phyloP scores from a whole-genome alignment of 92 coral and sea anemone species.

The Porites divaricata region DNA sequence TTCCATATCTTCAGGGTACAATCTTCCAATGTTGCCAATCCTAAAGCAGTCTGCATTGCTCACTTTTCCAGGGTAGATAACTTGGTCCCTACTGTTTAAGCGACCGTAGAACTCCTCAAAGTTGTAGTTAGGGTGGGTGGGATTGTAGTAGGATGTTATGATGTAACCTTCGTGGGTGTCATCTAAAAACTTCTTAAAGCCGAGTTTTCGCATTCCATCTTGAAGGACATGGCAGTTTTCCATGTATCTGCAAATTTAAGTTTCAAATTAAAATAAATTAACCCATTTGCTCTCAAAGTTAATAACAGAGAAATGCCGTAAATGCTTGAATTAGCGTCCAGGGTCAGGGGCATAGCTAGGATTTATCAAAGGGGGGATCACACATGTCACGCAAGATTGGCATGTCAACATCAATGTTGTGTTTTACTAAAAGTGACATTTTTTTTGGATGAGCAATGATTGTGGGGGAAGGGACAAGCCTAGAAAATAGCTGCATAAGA shows the following conservation, averaged over 20 bases:
- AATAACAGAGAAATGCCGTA: too few relatives aligned
- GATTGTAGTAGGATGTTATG: conserved; percentile 90
- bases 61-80: conserved; percentile 96
- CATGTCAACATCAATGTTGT: too few relatives aligned
- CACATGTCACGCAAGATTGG: too few relatives aligned
- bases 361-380: too few relatives aligned
- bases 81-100: conserved; percentile 86
- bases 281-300: too few relatives aligned
- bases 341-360: too few relatives aligned
- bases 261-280: background rate
- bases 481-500: too few relatives aligned
- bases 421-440: too few relatives aligned
- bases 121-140: conserved; percentile 88
- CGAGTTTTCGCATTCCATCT: conserved; percentile 91
- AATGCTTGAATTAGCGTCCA: too few relatives aligned
- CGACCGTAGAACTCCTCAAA: conserved; percentile 88
- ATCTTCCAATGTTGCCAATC: conserved; percentile 92
- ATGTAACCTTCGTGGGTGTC: conserved; percentile 96
- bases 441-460: too few relatives aligned
- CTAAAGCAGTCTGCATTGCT: conserved; percentile 92
- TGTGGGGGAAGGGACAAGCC: too few relatives aligned
- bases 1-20: conserved; percentile 95
- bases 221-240: conserved; percentile 91
- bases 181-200: conserved; percentile 91
- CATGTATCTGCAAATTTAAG: conserved; percentile 69